Evolutionary conservation across 2,797 vertebrate genomes (phyloP).

Genomic region (Stomatorhinus walkeri): DNA sequence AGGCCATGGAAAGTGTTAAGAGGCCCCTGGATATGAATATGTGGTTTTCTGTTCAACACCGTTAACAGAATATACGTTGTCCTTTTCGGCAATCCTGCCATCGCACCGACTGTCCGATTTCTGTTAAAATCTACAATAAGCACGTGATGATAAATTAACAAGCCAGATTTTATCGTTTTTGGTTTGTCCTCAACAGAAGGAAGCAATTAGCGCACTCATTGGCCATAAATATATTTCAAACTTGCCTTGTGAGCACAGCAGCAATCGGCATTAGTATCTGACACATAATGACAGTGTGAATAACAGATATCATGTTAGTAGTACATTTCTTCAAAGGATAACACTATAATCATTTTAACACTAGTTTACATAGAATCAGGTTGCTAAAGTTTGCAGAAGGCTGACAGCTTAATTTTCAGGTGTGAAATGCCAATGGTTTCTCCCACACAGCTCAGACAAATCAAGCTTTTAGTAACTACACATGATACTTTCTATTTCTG

Average conservation of each 20-base stretch:
- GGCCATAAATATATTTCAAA: background rate
- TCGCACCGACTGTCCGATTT: background rate
- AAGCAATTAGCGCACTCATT: background rate
- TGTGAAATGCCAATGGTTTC: background rate
- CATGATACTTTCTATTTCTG: conserved; percentile 4
- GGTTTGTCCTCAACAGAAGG: background rate
- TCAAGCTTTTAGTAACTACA: background rate
- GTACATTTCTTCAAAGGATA: background rate
- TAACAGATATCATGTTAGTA: background rate
- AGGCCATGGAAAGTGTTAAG: background rate
- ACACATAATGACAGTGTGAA: background rate
- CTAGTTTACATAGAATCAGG: background rate
- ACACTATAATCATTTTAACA: background rate
- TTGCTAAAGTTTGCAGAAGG: background rate
- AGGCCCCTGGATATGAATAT: background rate
- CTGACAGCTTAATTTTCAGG: conserved; percentile 5
- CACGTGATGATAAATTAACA: background rate
- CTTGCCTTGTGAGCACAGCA: background rate
- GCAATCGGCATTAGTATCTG: background rate
- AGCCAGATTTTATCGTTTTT: background rate
- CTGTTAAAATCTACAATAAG: background rate
- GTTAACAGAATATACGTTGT: background rate
- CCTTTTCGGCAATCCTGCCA: background rate
- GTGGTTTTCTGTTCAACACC: background rate
- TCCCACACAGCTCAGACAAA: background rate